Evolutionary conservation across 2,113 vertebrate genomes (phyloP).

Genomic region (Lonchura striata): DNA sequence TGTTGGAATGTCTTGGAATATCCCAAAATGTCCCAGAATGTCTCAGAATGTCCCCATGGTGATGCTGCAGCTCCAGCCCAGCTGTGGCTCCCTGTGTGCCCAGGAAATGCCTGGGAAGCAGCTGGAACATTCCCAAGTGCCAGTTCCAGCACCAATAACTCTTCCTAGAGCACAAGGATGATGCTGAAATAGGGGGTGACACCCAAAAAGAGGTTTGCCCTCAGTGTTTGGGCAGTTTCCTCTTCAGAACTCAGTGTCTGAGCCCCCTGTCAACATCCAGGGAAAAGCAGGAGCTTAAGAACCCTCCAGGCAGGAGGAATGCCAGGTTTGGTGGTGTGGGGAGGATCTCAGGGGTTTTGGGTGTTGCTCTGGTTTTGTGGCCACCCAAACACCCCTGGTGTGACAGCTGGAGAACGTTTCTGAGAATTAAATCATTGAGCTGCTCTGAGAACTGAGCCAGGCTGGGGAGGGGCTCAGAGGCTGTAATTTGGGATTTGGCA

Average conservation of each 20-base stretch:
- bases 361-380: not conserved
- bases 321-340: not conserved
- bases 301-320: not conserved
- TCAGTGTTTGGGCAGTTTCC: not conserved
- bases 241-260: not conserved
- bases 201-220: rapidly evolving
- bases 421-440: not conserved
- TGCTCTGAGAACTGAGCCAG: not conserved
- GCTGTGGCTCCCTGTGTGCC: not conserved
- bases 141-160: not conserved
- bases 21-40: not conserved
- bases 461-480: not conserved
- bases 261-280: rapidly evolving
- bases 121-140: not conserved
- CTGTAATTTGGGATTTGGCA: not conserved
- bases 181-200: rapidly evolving
- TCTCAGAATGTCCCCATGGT: not conserved
- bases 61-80: not conserved
- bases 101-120: rapidly evolving
- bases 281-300: not conserved
- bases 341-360: not conserved
- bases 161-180: too few relatives aligned
- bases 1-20: not conserved
- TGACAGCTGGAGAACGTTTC: not conserved
- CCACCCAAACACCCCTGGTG: rapidly evolving